These are phyloP conservation scores for Agrilus planipennis DNA, from an alignment of 1,140 invertebrate species.

Conservation along the genomic window DNA sequence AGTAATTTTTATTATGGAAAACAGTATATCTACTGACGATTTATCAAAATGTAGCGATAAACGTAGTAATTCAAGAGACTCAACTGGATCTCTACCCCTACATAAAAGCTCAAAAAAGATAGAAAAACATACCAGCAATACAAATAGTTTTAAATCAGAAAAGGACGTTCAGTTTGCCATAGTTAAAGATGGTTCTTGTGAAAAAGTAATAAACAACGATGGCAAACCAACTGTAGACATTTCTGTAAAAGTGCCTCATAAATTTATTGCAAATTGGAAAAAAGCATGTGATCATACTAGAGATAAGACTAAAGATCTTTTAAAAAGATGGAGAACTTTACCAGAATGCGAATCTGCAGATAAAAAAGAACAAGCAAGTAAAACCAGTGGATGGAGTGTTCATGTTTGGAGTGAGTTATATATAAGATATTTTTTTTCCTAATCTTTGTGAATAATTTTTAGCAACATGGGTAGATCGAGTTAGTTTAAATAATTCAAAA, in stretches of 20 bases:
- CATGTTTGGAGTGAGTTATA: slow-evolving; percentile 54
- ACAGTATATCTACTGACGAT: no score
- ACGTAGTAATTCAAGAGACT: no score
- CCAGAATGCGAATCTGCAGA: slow-evolving; percentile 39
- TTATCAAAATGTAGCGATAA: no score
- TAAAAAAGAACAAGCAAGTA: slow-evolving; percentile 24
- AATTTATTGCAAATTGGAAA: slow-evolving; percentile 55
- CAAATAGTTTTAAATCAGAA: slow-evolving; percentile 28
- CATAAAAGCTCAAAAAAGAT: slow-evolving; percentile 29
- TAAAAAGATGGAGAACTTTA: slow-evolving; percentile 54
- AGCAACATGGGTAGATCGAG: slow-evolving; percentile 58
- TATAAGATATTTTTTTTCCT: neutral
- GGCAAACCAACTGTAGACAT: slow-evolving; percentile 20
- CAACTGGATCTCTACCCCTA: no score
- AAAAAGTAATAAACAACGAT: slow-evolving; percentile 22
- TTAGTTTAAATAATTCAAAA: slow-evolving; percentile 44
- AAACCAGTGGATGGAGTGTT: slow-evolving; percentile 47
- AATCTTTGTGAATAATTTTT: slow-evolving; percentile 14
- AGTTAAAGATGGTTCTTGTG: slow-evolving; percentile 20
- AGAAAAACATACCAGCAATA: slow-evolving; percentile 24
- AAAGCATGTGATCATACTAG: slow-evolving; percentile 57
- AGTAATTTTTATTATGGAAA: no score
- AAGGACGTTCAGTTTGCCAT: slow-evolving; percentile 26
- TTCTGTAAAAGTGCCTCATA: slow-evolving; percentile 48
- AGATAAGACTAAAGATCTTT: slow-evolving; percentile 52